Evolutionary conservation across 2,888 invertebrate species (phyloP), one percentile per base, ranked within the genome.

Genomic region (Andrena camellia): DNA sequence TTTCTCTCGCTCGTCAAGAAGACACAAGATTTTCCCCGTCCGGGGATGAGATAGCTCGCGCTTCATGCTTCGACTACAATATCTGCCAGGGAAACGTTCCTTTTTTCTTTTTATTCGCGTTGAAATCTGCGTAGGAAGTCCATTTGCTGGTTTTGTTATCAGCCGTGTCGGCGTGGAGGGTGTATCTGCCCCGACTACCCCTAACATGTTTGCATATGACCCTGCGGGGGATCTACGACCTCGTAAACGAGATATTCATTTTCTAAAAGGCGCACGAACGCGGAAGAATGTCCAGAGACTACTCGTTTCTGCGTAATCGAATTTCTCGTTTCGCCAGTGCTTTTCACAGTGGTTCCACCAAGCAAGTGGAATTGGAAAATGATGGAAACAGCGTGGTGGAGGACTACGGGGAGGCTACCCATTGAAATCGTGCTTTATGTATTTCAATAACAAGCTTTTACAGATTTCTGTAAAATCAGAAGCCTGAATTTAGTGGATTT

Each of bases 101-200:
- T 42, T 42, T 13, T 42, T 42, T 17, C 64, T 73, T 64, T 64
- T 54, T 64, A 42, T 66, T 35, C 57, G 26, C 35, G 29, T 29
- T 5, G 63, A 23, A 66, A 73, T 64, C 73, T 20, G 20, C 23
- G 63, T 5, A 29, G 63, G 26, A 52, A 57, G 54, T 73, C 64
- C 64, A 73, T 73, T 42, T 8, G 64, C 13, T 35, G 57, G 13
- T 35, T 73, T 73, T 57, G 63, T 73, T 73, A 73, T 73, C 73
- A 20, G 54, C n/a, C 13, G 13, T 20, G 73, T 73, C 57, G 33
- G 23, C 33, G 73, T 52, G 54, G 26, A 35, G 52, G 13, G 52
- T 29, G 26, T 23, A 50, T 69, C 76, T 31, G 54, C n/a, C n/a
- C 23, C 23, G 59, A 23, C 33, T 74, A 67, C 29, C 67, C 57